Conservation (phyloP, 2,113 vertebrate genomes). For the Coturnix japonica region DNA sequence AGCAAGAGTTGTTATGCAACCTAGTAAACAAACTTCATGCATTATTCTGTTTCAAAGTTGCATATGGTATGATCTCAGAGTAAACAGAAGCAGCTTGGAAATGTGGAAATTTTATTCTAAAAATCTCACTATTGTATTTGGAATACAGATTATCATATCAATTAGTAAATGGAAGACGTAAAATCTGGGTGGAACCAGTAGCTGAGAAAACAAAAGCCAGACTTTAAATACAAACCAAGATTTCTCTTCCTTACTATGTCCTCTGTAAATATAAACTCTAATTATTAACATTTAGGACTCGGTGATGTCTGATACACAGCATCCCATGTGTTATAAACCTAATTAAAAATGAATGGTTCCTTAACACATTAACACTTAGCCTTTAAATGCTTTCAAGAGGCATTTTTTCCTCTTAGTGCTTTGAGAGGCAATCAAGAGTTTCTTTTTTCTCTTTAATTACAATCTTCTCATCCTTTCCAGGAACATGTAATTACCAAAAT, state of each 20-base stretch:
- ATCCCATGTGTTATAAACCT: background rate
- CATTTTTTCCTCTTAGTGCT: background rate
- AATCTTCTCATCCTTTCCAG: slow-evolving; percentile 22
- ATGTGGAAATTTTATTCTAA: background rate
- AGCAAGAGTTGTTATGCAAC: background rate
- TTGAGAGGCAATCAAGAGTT: slow-evolving; percentile 27
- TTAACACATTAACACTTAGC: background rate
- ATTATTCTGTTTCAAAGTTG: background rate
- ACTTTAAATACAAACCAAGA: background rate
- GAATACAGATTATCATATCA: background rate
- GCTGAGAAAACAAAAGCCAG: background rate
- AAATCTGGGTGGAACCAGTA: background rate
- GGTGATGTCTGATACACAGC: background rate
- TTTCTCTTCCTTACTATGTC: background rate
- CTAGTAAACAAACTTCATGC: background rate
- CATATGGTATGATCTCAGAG: background rate
- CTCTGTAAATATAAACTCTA: background rate
- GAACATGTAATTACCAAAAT: slow-evolving; percentile 4
- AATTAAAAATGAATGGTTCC: slow-evolving; percentile 26
- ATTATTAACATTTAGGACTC: background rate
- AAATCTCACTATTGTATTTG: background rate
- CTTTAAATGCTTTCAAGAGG: slow-evolving; percentile 8
- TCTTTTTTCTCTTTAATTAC: slow-evolving; percentile 36
- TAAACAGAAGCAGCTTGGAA: background rate
- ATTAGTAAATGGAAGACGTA: background rate